A percentile compares a stretch with the other conserved stretches of the same genome.
Conservation (phyloP, 2,888 invertebrate species). For the Agrotis puta region DNA sequence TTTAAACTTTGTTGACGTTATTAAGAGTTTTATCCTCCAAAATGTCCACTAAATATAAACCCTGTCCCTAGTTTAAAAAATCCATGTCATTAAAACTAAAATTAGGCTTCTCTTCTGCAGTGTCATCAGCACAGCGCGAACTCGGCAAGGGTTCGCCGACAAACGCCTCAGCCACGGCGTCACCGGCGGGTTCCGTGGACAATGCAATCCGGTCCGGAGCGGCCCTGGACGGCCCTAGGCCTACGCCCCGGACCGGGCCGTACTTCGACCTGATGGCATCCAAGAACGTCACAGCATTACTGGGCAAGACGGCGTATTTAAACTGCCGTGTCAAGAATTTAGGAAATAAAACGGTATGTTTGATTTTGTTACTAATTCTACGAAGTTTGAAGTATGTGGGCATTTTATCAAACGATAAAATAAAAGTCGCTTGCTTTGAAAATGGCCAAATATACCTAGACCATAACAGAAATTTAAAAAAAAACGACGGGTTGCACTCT, state of each 20-base stretch:
- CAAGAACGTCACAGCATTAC: conserved; percentile 95
- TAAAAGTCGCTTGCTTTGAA: too few species aligned
- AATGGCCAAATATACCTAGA: too few species aligned
- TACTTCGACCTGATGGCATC: conserved; percentile 94
- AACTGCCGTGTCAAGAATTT: conserved; percentile 97
- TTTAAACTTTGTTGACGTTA: not conserved
- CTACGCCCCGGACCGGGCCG: conserved; percentile 92
- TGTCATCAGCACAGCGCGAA: conserved; percentile 88
- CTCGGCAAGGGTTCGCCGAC: conserved; percentile 82
- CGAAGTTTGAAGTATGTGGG: too few species aligned
- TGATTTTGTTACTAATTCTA: too few species aligned
- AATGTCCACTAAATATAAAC: not conserved
- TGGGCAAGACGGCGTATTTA: conserved; percentile 97
- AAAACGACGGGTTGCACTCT: too few species aligned
- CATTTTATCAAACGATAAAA: too few species aligned
- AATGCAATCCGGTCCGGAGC: conserved; percentile 83
- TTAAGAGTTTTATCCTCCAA: not conserved
- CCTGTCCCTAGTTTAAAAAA: too few species aligned
- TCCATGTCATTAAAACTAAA: not conserved
- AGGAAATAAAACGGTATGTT: conserved; percentile 95
- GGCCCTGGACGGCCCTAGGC: conserved; percentile 84
- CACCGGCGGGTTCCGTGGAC: conserved; percentile 91
- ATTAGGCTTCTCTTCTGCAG: conserved; percentile 72
- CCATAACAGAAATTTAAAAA: too few species aligned
- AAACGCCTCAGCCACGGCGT: conserved; percentile 84